Evolutionary conservation across 2,113 vertebrate genomes (phyloP).

Genomic region (Ramphastos sulfuratus): DNA sequence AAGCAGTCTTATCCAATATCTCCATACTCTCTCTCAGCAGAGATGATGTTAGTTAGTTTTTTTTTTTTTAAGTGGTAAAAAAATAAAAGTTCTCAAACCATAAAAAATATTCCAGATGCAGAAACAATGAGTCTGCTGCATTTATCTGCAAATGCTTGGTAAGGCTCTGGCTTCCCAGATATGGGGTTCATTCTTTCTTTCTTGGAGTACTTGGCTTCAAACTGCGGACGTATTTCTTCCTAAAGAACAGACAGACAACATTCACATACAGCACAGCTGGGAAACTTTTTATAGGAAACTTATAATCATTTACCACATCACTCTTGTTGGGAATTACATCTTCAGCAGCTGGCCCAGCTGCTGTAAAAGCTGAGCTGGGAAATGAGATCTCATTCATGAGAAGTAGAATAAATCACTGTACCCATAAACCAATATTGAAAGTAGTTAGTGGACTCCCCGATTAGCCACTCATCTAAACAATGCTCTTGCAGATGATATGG

Average conservation of each 20-base stretch:
- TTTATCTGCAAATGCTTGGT: conserved; percentile 93
- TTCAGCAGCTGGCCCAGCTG: background rate
- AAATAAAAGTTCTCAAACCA: conserved; percentile 80
- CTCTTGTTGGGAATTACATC: background rate
- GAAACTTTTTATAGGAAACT: background rate
- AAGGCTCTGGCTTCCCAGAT: conserved; percentile 92
- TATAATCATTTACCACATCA: background rate
- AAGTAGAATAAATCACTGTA: background rate
- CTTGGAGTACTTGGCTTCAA: conserved; percentile 96
- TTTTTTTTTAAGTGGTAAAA: conserved; percentile 13
- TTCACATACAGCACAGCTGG: background rate
- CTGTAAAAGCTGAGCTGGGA: background rate
- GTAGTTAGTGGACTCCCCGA: background rate
- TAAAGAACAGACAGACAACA: conserved; percentile 67
- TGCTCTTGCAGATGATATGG: background rate
- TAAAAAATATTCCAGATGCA: conserved; percentile 94
- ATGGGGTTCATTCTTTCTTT: conserved; percentile 93
- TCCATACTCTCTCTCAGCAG: background rate
- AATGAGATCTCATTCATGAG: background rate
- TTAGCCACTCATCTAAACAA: background rate
- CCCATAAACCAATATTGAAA: background rate
- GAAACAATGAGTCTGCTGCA: conserved; percentile 93
- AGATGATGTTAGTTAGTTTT: background rate
- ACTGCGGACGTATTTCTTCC: conserved; percentile 95
- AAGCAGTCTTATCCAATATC: background rate